Conservation (phyloP, 2,113 vertebrate species). For the Verasper variegatus region DNA sequence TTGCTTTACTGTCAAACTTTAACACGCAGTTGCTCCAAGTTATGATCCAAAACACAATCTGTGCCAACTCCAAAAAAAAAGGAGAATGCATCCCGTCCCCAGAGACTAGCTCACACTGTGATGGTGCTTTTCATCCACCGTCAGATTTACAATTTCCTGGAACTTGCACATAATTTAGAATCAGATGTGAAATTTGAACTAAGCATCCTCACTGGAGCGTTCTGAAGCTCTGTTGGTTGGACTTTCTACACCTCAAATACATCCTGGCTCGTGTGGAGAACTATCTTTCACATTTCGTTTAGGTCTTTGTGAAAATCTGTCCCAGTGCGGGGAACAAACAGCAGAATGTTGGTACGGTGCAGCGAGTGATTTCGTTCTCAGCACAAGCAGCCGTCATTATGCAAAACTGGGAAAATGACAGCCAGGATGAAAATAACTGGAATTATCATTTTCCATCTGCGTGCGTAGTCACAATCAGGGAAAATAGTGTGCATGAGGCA, state of each 20-base stretch:
- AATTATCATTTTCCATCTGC: slow-evolving; percentile 60
- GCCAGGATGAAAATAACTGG: slow-evolving; percentile 59
- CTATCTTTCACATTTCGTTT: slow-evolving; percentile 3
- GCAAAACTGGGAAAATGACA: slow-evolving; percentile 52
- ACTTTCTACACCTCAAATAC: slow-evolving; percentile 5
- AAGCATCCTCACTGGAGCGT: background rate
- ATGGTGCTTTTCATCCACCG: background rate
- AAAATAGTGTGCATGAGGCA: slow-evolving; percentile 34
- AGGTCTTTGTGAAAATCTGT: slow-evolving; percentile 6
- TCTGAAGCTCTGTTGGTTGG: background rate
- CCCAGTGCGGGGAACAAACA: slow-evolving; percentile 5
- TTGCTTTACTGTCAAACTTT: background rate
- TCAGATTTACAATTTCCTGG: slow-evolving; percentile 16
- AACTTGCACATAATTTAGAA: background rate
- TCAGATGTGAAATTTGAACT: slow-evolving; percentile 10
- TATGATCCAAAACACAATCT: background rate
- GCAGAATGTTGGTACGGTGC: slow-evolving; percentile 9
- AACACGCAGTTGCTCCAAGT: background rate
- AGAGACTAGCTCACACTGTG: background rate
- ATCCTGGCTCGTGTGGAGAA: background rate
- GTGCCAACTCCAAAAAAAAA: background rate
- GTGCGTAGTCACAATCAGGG: slow-evolving; percentile 32
- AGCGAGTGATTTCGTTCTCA: slow-evolving; percentile 44
- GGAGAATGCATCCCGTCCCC: background rate
- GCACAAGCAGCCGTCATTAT: slow-evolving; percentile 32